Evolutionary conservation across 2,888 invertebrate genomes (phyloP), one percentile per base, ranked within the genome.

Genomic region (Zaprionus obscuricornis): DNA sequence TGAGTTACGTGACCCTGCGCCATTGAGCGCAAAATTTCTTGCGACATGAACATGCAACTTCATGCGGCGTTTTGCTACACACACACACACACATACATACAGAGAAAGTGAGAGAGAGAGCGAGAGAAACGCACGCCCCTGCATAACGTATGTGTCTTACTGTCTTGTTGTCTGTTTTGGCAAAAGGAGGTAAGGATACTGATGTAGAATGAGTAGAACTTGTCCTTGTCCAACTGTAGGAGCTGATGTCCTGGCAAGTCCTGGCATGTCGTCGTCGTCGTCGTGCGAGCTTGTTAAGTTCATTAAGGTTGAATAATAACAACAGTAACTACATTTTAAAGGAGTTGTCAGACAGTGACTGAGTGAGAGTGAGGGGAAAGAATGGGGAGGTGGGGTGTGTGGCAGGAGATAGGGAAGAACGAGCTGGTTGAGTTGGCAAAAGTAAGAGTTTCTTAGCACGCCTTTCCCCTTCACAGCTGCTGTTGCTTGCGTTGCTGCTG

Each of bases 311-410:
- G 79, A 85, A 86, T 85, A 85, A 81, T 81, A 84, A 84, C 82
- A 85, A 86, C 85, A 85, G 83, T 85, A 86, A 82, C 75, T 82
- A 82, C 85, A 86, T 83, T 79, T 83, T 79, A 85, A 85, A 81
- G 83, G 83, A 81, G 78, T 85, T 77, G 83, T 86, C 77, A 67
- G 62, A 33, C 13, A 43, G 40, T 33, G 56, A 40, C 40, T 59
- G 47, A 22, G 24, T 6, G 6, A 27, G 34, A 36, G 16, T n/a
- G n/a, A n/a, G n/a, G n/a, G n/a, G n/a, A n/a, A n/a, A n/a, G n/a
- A n/a, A n/a, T n/a, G n/a, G n/a, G n/a, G n/a, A n/a, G n/a, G n/a
- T n/a, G n/a, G n/a, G n/a, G n/a, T n/a, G n/a, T n/a, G n/a, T n/a
- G n/a, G n/a, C n/a, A n/a, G n/a, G n/a, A n/a, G n/a, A n/a, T n/a